Evolutionary conservation across 2,797 vertebrate genomes (phyloP), one percentile per base, ranked within the genome.

Genomic region (Myotis myotis): DNA sequence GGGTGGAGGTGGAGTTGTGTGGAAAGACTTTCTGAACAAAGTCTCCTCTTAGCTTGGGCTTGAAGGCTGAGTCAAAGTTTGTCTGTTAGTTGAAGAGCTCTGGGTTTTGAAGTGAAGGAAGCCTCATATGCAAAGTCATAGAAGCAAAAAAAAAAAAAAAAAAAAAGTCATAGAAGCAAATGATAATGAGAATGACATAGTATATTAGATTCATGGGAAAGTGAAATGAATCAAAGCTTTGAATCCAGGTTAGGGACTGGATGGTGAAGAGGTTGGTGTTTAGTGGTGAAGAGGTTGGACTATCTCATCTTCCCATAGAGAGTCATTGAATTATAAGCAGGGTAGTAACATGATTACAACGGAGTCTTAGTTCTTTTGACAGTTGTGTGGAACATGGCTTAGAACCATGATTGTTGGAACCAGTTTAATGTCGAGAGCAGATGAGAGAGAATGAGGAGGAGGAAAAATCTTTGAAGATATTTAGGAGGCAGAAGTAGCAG

Each of bases 321-420:
- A 38, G 30, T 11, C 15, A 5, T 1, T 36, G 13, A 36, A 9
- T 25, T 30, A 17, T n/a, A 72, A 38, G 30, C 17, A 70, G 57
- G 10, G 19, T 1, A 23, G n/a, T 4, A 20, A 38, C 20, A 8
- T 4, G 8, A 8, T n/a, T 41, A 38, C 4, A 4, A 5, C 3
- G 53, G 4, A 36, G 2, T 51, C 23, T 44, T 38, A 5, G 12
- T 2, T 16, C 33, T 53, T 38, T 15, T 53, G 33, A 79, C 1
- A 17, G 28, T 38, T 64, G 1, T 30, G n/a, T 12, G 23, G 41
- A 89, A 70, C 5, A 33, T n/a, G 9, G 13, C 0, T 13, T 33
- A 16, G 36, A 60, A 33, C 12, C 0, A 3, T 30, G 33, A 44
- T 30, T 5, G 1, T 38, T 3, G 28, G n/a, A 75, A 30, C 55